phyloP scores from a whole-genome alignment of 2,888 invertebrate species.

The Troglohyphantes excavatus region DNA sequence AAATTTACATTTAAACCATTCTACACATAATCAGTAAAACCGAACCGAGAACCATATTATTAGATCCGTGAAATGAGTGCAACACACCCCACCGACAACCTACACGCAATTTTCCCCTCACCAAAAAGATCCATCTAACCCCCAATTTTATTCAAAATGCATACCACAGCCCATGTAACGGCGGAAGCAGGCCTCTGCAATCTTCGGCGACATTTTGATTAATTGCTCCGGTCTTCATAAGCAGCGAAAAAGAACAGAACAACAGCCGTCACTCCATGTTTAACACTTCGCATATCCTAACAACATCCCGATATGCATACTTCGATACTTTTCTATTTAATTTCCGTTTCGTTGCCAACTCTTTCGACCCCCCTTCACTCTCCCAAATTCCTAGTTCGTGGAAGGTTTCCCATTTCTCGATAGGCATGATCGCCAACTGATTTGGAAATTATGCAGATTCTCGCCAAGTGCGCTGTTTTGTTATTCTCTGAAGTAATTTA shows the following conservation, averaged over 20 bases:
- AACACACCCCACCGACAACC: not conserved
- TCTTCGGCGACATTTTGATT: slow-evolving; percentile 41
- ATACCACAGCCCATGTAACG: slow-evolving; percentile 27
- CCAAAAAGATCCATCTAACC: slow-evolving; percentile 25
- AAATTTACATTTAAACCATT: too few species aligned
- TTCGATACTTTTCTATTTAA: slow-evolving; percentile 63
- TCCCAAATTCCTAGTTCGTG: not conserved
- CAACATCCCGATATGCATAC: slow-evolving; percentile 31
- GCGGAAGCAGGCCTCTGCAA: not conserved
- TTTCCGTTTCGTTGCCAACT: slow-evolving; percentile 47
- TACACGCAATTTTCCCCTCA: not conserved
- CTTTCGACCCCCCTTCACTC: not conserved
- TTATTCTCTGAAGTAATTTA: too few species aligned
- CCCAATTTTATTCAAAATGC: slow-evolving; percentile 45
- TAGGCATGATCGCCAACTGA: not conserved
- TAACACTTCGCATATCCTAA: slow-evolving; percentile 50
- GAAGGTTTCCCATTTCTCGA: not conserved
- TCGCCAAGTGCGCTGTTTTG: too few species aligned
- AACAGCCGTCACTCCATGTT: slow-evolving; percentile 51
- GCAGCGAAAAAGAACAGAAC: slow-evolving; percentile 17
- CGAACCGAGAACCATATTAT: not conserved
- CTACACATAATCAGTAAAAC: too few species aligned
- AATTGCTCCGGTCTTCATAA: slow-evolving; percentile 42
- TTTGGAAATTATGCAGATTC: not conserved
- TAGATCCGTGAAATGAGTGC: not conserved